Percentiles rank a stretch among this genome's conserved stretches.
These are phyloP conservation scores for Mustela erminea DNA, from an alignment of 2,797 vertebrate species.

Conservation along the genomic window DNA sequence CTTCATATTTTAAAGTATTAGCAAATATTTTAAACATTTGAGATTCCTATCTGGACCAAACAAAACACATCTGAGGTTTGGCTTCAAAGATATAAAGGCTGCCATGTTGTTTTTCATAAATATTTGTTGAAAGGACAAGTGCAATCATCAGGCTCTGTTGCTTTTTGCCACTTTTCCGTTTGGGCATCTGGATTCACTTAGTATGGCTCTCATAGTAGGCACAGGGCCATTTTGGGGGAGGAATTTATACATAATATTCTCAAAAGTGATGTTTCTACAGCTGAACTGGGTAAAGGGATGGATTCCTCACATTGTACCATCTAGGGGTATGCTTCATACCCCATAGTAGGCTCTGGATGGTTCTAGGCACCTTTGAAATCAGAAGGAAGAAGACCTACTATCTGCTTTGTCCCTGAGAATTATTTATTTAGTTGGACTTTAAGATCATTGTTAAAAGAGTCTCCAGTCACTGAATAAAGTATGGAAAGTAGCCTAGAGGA, in stretches of 20 bases:
- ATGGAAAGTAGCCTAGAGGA: background rate
- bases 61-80: background rate
- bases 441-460: slow-evolving; percentile 14
- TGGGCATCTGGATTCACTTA: background rate
- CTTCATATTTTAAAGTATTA: slow-evolving; percentile 7
- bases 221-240: background rate
- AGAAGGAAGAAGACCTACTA: background rate
- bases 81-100: background rate
- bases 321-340: background rate
- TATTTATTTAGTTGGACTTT: slow-evolving; percentile 44
- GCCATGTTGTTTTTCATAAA: background rate
- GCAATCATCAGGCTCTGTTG: background rate
- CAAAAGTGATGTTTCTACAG: background rate
- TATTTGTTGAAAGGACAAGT: background rate
- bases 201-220: background rate
- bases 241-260: background rate
- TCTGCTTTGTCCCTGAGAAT: slow-evolving; percentile 47
- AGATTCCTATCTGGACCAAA: slow-evolving; percentile 30
- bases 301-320: background rate
- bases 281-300: background rate
- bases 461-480: background rate
- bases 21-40: slow-evolving; percentile 34
- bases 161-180: background rate
- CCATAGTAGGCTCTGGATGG: background rate
- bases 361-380: background rate